These are phyloP conservation scores for Urocynchramus pylzowi DNA, from an alignment of 2,113 vertebrate species.

Conservation along the genomic window DNA sequence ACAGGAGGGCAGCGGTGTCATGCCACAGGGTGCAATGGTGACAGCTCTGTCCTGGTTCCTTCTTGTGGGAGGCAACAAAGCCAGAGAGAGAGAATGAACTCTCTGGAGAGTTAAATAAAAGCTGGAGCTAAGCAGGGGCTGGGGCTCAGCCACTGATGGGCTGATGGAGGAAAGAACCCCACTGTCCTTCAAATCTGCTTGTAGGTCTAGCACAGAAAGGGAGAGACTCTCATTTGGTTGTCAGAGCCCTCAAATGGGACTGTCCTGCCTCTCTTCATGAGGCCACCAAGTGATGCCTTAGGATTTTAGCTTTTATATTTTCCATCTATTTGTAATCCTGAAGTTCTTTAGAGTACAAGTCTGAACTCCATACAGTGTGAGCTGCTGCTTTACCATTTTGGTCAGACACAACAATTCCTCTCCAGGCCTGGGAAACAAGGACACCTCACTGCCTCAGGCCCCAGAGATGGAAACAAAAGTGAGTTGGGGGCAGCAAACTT, in stretches of 20 bases:
- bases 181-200: background rate
- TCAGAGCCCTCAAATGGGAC: background rate
- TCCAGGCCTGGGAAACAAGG: background rate
- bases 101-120: background rate
- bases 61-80: too few relatives aligned
- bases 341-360: rapidly evolving
- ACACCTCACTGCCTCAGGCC: background rate
- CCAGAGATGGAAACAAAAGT: background rate
- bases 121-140: background rate
- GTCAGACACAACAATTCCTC: background rate
- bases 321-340: rapidly evolving
- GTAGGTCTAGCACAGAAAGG: background rate
- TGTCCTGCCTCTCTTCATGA: background rate
- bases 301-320: rapidly evolving
- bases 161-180: background rate
- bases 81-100: background rate
- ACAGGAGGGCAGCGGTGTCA: rapidly evolving
- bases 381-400: background rate
- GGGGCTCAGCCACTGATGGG: background rate
- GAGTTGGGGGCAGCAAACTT: background rate
- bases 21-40: rapidly evolving
- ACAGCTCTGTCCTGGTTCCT: background rate
- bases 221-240: too few relatives aligned
- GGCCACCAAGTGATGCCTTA: background rate
- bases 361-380: rapidly evolving